Base-by-base conservation (phyloP, 2,113 vertebrate species). In the Sula dactylatra region DNA sequence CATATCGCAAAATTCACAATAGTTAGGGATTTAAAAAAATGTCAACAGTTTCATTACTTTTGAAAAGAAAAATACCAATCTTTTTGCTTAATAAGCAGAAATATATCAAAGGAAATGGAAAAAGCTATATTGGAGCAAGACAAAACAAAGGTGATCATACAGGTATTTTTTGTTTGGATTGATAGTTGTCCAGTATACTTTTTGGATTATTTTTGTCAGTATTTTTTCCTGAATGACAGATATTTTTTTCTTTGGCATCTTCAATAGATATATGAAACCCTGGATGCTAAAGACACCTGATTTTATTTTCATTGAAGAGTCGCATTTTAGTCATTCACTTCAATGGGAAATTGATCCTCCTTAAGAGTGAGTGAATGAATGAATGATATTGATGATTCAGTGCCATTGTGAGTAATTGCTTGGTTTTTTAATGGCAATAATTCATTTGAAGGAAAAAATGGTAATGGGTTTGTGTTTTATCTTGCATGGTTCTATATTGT, bases 281-380 rank as follows among this genome's bases (percentile, higher is more conserved):
- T 5, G 2, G 12, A 32, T 13, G 3, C 22, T 42, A 61, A 80
- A 73, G 38, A 71, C 16, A 59, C 4, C 10, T 78, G 18, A 29
- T 87, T 89, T 74, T 93, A 29, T 83, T 82, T 88, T 61, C 25
- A 77, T 29, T 80, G 31, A 72, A 88, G 84, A 49, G 27, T 10
- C 16, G 10, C 36, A 82, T 26, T 5, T 90, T 55, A 52, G 14
- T 72, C 4, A 24, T 88, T 91, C 72, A 16, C 14, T 87, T 82
- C 17, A 72, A 4, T 61, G 6, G 14, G 34, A 87, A 36, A 72
- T 50, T 34, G 25, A 52, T 87, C 6, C 17, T 64, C 24, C 24
- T 81, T 76, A 91, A 69, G 27, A 64, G 11, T 29, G 32, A 87
- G 13, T 47, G 64, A 56, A 65, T 25, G 36, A 86, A 42, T 17